Base-by-base conservation (phyloP, 2,113 vertebrate genomes). In the Callipepla squamata region DNA sequence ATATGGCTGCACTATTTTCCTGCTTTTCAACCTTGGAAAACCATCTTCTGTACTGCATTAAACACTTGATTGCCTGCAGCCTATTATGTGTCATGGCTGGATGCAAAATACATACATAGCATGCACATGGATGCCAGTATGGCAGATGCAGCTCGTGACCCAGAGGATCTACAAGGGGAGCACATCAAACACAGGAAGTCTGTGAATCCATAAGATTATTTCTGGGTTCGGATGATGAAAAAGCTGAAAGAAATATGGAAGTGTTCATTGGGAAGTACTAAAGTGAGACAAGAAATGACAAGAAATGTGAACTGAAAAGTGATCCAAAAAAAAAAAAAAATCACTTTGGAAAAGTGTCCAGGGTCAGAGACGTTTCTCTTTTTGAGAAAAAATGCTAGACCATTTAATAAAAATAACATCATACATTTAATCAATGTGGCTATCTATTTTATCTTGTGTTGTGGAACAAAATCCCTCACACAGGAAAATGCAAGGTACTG, bases 141-240 rank as follows among this genome's bases (percentile, higher is more conserved):
- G 21, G 7, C 40, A 62, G 45, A 51, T 50, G 20, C 14, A 69
- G 36, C 10, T 0, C 1, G 2, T 42, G 48, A 45, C 15, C 23
- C 58, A 5, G 1, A 1, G n/a, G 12, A 6, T 38, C 44, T 70
- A 22, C 47, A 45, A 12, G 22, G 50, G 21, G 15, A 67, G 12
- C 21, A 36, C 12, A 6, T 3, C 16, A 26, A 48, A 38, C 0
- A 1, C 0, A 1, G 28, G 28, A 79, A 93, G 22, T 6, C 19
- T 65, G 62, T 8, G 13, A 65, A 44, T 13, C 12, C 42, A 66
- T 66, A 9, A 87, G 6, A 5, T 62, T 58, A 25, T 51, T 87
- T 85, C 65, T 80, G 55, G 8, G 3, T 45, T 83, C n/a, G 70
- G 30, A 45, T n/a, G 4, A 61, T 18, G 20, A 73, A 92, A 80